Percentiles rank a stretch among this genome's conserved stretches.
Conservation (phyloP, 1,140 invertebrate genomes). For the Anastatus disparis region DNA sequence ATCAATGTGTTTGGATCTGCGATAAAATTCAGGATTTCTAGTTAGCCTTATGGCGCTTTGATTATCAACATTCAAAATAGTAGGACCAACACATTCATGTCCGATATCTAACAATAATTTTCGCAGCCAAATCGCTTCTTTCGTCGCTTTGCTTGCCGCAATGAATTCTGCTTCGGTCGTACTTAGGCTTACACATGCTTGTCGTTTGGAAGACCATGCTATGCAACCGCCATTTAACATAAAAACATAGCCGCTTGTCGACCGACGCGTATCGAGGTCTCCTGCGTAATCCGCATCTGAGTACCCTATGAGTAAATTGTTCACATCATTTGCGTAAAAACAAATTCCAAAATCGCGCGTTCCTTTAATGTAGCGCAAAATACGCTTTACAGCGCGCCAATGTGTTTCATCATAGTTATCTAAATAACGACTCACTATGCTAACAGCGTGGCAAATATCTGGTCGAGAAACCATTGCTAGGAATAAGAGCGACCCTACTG, state of each 20-base stretch:
- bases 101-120: too few species aligned
- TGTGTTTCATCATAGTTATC: too few species aligned
- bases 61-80: too few species aligned
- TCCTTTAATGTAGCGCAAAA: too few species aligned
- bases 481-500: slow-evolving; percentile 60
- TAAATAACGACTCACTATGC: too few species aligned
- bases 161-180: too few species aligned
- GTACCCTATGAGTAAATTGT: slow-evolving; percentile 17
- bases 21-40: slow-evolving; percentile 45
- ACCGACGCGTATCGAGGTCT: slow-evolving; percentile 39
- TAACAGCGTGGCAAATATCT: too few species aligned
- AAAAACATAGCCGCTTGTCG: slow-evolving; percentile 39
- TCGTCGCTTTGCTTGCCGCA: slow-evolving; percentile 46
- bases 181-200: too few species aligned
- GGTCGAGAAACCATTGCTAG: slow-evolving; percentile 55
- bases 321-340: neutral
- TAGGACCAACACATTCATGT: too few species aligned
- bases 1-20: slow-evolving; percentile 51
- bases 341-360: too few species aligned
- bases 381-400: too few species aligned
- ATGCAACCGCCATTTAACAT: slow-evolving; percentile 40
- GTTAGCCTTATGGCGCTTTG: slow-evolving; percentile 45
- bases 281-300: too few species aligned
- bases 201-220: slow-evolving; percentile 52
- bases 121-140: slow-evolving; percentile 52